Conservation (phyloP, 2,797 vertebrate species). For the Tauraco hartlaubi region DNA sequence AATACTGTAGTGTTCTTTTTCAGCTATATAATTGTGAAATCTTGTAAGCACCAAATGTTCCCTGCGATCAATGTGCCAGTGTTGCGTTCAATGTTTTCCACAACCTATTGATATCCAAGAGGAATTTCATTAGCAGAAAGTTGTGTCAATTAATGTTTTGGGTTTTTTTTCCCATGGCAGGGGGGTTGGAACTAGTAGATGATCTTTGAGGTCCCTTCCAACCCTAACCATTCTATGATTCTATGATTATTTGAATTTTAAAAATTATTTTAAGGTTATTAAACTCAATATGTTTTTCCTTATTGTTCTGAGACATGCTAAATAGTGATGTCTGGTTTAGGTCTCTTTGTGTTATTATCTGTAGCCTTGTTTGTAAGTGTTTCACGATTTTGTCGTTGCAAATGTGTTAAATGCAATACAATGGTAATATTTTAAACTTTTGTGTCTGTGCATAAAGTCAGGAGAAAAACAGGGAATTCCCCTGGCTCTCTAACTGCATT, state of each 20-base stretch:
- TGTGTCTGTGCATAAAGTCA: background rate
- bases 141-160: background rate
- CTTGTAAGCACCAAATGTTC: background rate
- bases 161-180: accelerated
- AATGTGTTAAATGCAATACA: background rate
- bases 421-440: background rate
- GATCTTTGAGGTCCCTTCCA: too few species aligned
- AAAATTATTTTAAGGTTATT: background rate
- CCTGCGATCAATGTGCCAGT: accelerated
- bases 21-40: background rate
- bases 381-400: background rate
- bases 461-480: slow-evolving; percentile 33
- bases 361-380: background rate
- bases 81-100: background rate
- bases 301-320: background rate
- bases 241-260: background rate
- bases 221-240: too few species aligned
- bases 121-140: background rate
- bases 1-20: background rate
- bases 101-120: background rate
- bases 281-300: background rate
- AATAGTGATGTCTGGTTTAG: background rate
- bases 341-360: background rate
- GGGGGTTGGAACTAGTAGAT: too few species aligned
- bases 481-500: slow-evolving; percentile 3